Evolutionary conservation across 2,888 invertebrate genomes (phyloP).

Genomic region (Ptilodon capucinus): DNA sequence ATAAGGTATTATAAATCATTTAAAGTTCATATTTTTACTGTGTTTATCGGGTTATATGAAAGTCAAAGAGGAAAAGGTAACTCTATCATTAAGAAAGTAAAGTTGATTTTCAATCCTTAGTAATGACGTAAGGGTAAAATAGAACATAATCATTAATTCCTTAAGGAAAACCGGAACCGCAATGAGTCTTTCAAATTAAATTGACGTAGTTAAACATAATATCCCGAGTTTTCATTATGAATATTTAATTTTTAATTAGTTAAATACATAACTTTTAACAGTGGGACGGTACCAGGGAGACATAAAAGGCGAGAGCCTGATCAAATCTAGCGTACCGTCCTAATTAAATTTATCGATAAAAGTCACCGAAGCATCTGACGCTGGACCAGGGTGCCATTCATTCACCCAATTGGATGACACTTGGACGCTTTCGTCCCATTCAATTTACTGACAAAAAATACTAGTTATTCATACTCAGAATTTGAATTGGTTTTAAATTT

Average conservation of each 20-base stretch:
- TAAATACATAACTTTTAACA: neutral
- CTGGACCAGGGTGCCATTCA: constrained; percentile 10
- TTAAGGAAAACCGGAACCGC: neutral
- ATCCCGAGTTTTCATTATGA: neutral
- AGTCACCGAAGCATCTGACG: constrained; percentile 30
- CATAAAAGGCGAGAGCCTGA: neutral
- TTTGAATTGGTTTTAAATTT: too few species aligned
- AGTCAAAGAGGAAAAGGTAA: too few species aligned
- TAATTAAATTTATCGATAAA: constrained; percentile 39
- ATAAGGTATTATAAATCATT: too few species aligned
- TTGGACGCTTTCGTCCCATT: constrained; percentile 6
- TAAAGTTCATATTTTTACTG: too few species aligned
- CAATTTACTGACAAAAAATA: constrained; percentile 3
- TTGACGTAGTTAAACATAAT: neutral
- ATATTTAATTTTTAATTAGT: neutral
- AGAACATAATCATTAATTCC: neutral
- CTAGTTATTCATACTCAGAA: too few species aligned
- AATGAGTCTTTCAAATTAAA: neutral
- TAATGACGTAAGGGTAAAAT: too few species aligned
- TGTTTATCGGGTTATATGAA: too few species aligned
- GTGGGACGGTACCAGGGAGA: neutral
- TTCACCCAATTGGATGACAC: constrained; percentile 21
- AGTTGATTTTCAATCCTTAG: neutral
- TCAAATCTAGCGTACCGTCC: constrained; percentile 20
- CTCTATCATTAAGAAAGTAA: neutral